These are phyloP conservation scores for Pseudonaja textilis DNA, from an alignment of 2,113 vertebrate genomes.

Conservation along the genomic window DNA sequence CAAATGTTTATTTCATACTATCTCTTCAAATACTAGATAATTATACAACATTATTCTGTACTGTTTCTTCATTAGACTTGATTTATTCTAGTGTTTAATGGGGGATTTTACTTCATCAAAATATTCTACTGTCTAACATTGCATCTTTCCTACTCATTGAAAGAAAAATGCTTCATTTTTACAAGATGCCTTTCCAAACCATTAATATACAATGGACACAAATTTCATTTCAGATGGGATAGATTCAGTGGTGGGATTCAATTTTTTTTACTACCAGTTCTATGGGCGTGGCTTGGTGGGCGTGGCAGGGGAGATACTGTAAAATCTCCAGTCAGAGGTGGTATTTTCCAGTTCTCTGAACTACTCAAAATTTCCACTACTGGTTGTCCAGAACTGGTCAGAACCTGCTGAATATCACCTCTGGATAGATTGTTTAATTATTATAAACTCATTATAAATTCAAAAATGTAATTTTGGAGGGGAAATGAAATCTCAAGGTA, in stretches of 20 bases:
- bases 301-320: no score
- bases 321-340: no score
- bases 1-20: neutral
- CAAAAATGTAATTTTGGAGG: neutral
- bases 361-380: no score
- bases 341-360: no score
- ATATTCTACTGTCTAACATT: neutral
- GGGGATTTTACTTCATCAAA: neutral
- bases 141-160: neutral
- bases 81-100: neutral
- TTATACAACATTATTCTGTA: no score
- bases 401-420: no score
- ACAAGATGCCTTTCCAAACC: neutral
- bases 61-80: neutral
- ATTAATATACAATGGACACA: neutral
- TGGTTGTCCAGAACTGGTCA: no score
- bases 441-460: neutral
- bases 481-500: neutral
- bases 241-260: no score
- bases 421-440: neutral
- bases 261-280: no score
- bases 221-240: neutral
- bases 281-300: no score
- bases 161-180: neutral
- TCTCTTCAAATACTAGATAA: neutral